These are phyloP conservation scores for Sarcophaga bullata DNA, from an alignment of 1,140 invertebrate species.

Conservation along the genomic window DNA sequence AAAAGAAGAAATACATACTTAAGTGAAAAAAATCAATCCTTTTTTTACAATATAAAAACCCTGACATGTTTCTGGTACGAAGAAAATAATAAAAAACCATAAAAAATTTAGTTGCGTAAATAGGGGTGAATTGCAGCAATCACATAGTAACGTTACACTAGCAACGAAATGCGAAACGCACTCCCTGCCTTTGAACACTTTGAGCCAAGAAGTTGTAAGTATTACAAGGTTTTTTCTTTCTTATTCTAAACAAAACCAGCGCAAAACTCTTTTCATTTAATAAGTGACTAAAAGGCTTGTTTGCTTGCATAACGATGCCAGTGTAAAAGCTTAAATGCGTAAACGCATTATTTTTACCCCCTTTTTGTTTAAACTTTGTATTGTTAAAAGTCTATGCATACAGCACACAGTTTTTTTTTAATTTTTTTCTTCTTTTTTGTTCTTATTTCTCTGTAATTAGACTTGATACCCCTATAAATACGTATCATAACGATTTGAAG, in stretches of 20 bases:
- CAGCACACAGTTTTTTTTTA: background rate
- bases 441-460: background rate
- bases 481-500: background rate
- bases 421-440: background rate
- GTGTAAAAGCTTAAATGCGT: conserved; percentile 1
- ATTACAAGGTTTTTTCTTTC: background rate
- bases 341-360: conserved; percentile 9
- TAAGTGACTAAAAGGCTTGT: too few relatives aligned
- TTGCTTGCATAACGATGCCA: background rate
- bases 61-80: background rate
- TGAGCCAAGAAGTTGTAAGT: background rate
- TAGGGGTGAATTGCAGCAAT: conserved; percentile 13
- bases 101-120: background rate
- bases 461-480: conserved; percentile 11
- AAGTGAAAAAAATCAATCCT: conserved; percentile 5
- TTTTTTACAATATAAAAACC: conserved; percentile 6
- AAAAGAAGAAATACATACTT: background rate
- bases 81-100: background rate
- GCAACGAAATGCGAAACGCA: background rate
- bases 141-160: background rate
- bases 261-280: too few relatives aligned
- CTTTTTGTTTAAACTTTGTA: background rate
- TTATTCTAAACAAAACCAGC: too few relatives aligned
- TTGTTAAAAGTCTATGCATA: background rate
- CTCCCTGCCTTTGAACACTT: background rate